Conservation (phyloP, 2,888 invertebrate species). For the Stomorhina lunata region DNA sequence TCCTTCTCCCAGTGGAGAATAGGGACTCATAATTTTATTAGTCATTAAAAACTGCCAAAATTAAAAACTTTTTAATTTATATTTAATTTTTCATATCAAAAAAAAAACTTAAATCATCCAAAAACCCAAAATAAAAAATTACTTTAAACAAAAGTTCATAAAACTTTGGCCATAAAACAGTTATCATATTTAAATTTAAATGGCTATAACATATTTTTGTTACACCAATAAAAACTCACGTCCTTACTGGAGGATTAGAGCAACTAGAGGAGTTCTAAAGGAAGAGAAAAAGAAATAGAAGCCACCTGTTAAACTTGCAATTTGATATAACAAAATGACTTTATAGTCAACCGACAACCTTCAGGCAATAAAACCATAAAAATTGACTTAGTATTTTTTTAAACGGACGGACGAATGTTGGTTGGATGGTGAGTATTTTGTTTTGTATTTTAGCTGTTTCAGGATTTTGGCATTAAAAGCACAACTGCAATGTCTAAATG, state of each 20-base stretch:
- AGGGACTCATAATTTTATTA: too few species aligned
- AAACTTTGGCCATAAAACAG: conserved; percentile 77
- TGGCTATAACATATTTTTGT: conserved; percentile 63
- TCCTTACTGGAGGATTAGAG: too few species aligned
- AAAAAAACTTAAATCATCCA: background rate
- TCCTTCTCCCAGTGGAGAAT: too few species aligned
- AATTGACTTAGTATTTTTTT: conserved; percentile 74
- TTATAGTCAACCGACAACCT: conserved; percentile 52
- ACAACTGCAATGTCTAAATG: conserved; percentile 63
- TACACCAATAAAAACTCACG: too few species aligned
- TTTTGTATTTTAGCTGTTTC: conserved; percentile 36
- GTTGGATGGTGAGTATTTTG: background rate
- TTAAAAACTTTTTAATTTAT: conserved; percentile 54
- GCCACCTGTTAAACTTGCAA: conserved; percentile 74
- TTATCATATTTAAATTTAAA: conserved; percentile 76
- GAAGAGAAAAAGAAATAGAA: conserved; percentile 36
- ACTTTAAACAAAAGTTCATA: conserved; percentile 50
- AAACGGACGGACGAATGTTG: too few species aligned
- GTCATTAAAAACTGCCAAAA: conserved; percentile 19
- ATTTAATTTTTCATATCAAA: conserved; percentile 48
- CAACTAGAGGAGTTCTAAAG: background rate
- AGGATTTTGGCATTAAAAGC: conserved; percentile 55
- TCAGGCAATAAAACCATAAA: conserved; percentile 72
- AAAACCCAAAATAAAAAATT: background rate
- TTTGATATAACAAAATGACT: conserved; percentile 44